These are phyloP conservation scores for Melanerpes formicivorus DNA, from an alignment of 2,113 vertebrate species.

Conservation along the genomic window DNA sequence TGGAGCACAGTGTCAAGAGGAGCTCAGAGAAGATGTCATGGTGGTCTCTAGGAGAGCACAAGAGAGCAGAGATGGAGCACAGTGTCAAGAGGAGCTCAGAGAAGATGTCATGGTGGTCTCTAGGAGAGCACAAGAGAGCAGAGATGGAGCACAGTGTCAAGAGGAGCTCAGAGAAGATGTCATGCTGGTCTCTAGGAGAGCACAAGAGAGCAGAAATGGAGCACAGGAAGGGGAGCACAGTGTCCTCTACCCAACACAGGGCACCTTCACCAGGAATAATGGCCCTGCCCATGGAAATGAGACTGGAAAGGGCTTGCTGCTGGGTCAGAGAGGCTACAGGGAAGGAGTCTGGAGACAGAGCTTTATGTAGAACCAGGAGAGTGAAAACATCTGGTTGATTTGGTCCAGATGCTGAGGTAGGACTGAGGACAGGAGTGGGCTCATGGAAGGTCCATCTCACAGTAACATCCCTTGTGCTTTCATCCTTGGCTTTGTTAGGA, in stretches of 20 bases:
- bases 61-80: background rate
- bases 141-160: too few species aligned
- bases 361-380: background rate
- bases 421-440: background rate
- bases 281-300: background rate
- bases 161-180: background rate
- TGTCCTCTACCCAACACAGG: rapidly evolving
- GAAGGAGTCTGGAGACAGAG: background rate
- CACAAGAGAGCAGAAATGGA: background rate
- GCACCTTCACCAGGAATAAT: background rate
- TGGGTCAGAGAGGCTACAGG: background rate
- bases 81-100: background rate
- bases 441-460: background rate
- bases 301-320: background rate
- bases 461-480: background rate
- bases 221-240: background rate
- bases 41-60: background rate
- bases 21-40: background rate
- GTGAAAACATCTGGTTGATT: background rate
- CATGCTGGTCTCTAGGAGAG: background rate
- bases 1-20: too few species aligned
- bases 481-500: background rate
- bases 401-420: background rate
- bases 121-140: background rate
- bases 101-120: background rate